A percentile compares a stretch with the other conserved stretches of the same genome.
These are phyloP conservation scores for Apteryx mantelli DNA, from an alignment of 2,113 vertebrate genomes.

Conservation along the genomic window DNA sequence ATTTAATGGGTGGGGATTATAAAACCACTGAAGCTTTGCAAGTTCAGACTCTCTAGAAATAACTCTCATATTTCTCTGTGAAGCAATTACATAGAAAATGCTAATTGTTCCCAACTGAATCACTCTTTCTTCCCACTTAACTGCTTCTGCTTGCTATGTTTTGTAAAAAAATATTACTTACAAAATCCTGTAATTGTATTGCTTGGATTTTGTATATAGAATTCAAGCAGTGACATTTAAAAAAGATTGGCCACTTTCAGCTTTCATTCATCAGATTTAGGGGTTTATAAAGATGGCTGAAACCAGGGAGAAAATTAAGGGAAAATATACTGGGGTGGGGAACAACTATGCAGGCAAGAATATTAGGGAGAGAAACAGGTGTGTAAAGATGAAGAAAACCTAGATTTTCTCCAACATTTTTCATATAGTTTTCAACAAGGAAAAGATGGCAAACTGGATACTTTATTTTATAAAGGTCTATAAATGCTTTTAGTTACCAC, in stretches of 20 bases:
- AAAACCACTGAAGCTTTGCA: conserved; percentile 56
- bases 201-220: background rate
- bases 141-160: background rate
- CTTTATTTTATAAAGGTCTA: background rate
- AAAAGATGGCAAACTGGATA: background rate
- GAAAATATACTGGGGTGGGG: background rate
- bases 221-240: background rate
- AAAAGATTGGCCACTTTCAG: background rate
- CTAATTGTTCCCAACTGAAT: conserved; percentile 52
- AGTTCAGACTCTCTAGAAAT: conserved; percentile 58
- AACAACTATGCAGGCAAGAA: background rate
- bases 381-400: background rate
- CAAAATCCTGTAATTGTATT: background rate
- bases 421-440: background rate
- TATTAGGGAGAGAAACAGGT: background rate
- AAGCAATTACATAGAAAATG: conserved; percentile 42
- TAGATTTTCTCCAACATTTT: background rate
- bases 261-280: background rate
- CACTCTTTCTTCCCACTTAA: background rate
- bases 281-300: background rate
- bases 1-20: conserved; percentile 51
- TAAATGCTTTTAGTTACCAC: background rate
- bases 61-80: conserved; percentile 43
- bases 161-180: background rate
- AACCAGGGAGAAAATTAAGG: background rate